Evolutionary conservation across 2,113 vertebrate species (phyloP).

Genomic region (Gadus macrocephalus): DNA sequence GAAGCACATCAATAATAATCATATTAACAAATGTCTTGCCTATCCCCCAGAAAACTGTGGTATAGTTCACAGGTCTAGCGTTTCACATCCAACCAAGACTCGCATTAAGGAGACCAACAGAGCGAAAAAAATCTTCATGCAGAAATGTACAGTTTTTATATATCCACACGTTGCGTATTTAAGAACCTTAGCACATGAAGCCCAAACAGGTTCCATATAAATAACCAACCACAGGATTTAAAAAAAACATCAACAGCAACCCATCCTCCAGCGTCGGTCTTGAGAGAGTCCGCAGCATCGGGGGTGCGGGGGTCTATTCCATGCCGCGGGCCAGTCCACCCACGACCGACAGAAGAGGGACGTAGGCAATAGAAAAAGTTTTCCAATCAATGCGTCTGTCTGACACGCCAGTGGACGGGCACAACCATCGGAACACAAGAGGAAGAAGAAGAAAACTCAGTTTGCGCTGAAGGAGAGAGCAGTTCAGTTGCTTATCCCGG

Average conservation of each 20-base stretch:
- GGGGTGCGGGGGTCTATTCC: slow-evolving; percentile 1
- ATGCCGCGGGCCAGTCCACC: no score
- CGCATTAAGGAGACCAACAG: slow-evolving; percentile 1
- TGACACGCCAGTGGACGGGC: neutral
- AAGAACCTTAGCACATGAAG: slow-evolving; percentile 1
- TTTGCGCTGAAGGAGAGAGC: no score
- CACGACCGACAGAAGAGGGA: no score
- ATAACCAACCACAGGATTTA: slow-evolving; percentile 28
- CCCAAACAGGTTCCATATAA: slow-evolving; percentile 27
- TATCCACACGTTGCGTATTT: slow-evolving; percentile 45
- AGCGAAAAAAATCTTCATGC: slow-evolving; percentile 44
- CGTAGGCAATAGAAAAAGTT: slow-evolving; percentile 54
- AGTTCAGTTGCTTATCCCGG: slow-evolving; percentile 47
- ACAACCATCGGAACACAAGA: no score
- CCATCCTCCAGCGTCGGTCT: slow-evolving; percentile 17
- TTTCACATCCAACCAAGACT: slow-evolving; percentile 28
- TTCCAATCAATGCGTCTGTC: neutral
- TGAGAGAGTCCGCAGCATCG: slow-evolving; percentile 13
- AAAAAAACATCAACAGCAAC: slow-evolving; percentile 15
- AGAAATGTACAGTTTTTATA: slow-evolving; percentile 52
- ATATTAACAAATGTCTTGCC: slow-evolving; percentile 37
- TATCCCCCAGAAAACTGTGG: slow-evolving; percentile 7
- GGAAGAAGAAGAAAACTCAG: no score
- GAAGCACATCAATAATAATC: slow-evolving; percentile 44
- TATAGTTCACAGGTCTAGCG: slow-evolving; percentile 38